These are phyloP conservation scores for Trachops cirrhosus DNA, from an alignment of 2,797 vertebrate genomes.

Conservation along the genomic window DNA sequence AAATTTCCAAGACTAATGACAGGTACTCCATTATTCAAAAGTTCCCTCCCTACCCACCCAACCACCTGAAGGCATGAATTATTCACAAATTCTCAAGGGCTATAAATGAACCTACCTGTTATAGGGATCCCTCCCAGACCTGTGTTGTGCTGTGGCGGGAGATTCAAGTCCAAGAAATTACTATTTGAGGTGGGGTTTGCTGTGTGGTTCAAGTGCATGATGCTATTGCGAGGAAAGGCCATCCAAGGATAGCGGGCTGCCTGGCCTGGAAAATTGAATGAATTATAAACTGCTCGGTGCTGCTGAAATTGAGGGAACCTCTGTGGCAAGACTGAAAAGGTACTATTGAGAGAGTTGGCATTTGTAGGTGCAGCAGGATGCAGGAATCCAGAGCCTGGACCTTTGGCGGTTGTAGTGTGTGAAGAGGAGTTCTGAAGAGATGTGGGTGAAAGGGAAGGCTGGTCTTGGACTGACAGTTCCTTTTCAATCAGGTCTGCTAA, in stretches of 20 bases:
- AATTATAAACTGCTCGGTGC: conserved; percentile 97
- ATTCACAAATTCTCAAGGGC: conserved; percentile 59
- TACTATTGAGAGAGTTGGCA: conserved; percentile 89
- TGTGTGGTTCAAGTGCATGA: conserved; percentile 99
- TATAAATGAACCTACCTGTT: conserved; percentile 91
- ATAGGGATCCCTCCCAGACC: conserved; percentile 99
- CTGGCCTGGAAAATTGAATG: conserved; percentile 96
- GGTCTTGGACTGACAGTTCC: conserved; percentile 97
- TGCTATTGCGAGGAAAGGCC: conserved; percentile 95
- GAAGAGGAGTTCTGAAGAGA: conserved; percentile 87
- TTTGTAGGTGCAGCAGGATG: conserved; percentile 85
- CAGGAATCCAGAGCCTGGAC: conserved; percentile 87
- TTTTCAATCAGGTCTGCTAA: conserved; percentile 99
- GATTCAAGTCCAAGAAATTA: conserved; percentile 98
- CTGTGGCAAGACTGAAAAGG: conserved; percentile 90
- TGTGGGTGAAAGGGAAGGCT: conserved; percentile 90
- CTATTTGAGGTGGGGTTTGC: conserved; percentile 96
- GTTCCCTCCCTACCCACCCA: conserved; percentile 64
- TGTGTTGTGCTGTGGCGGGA: conserved; percentile 96
- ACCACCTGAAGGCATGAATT: conserved; percentile 73
- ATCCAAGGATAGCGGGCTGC: conserved; percentile 97
- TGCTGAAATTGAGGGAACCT: conserved; percentile 95
- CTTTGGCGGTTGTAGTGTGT: conserved; percentile 88
- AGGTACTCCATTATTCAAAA: conserved; percentile 52
- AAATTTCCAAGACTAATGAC: conserved; percentile 60